A percentile compares a stretch with the other conserved stretches of the same genome.
Conservation (phyloP, 2,797 vertebrate genomes). For the Fratercula arctica region DNA sequence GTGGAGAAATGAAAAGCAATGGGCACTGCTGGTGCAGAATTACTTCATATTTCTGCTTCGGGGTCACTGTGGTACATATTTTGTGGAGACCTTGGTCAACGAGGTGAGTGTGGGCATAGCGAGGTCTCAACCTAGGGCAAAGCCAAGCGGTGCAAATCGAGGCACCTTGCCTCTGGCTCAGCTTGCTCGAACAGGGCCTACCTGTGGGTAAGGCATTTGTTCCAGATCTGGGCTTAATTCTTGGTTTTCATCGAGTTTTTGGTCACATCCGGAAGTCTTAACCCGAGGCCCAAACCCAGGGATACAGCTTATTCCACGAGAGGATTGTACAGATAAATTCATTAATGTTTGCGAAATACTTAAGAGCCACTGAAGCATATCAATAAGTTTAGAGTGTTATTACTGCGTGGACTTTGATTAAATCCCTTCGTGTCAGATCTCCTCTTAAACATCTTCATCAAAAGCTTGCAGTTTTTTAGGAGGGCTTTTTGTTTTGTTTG, state of each 20-base stretch:
- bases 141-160: rapidly evolving
- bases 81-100: background rate
- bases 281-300: background rate
- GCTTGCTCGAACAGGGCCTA: background rate
- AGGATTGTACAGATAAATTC: constrained; percentile 1
- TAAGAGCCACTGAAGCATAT: background rate
- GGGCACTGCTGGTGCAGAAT: background rate
- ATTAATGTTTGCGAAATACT: background rate
- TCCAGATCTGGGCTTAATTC: background rate
- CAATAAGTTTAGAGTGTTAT: constrained; percentile 8
- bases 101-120: background rate
- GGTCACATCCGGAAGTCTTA: background rate
- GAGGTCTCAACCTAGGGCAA: background rate
- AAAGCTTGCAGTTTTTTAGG: background rate
- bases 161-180: background rate
- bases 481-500: background rate
- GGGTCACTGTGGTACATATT: background rate
- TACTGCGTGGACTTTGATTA: background rate
- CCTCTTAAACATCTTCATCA: background rate
- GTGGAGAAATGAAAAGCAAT: background rate
- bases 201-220: background rate
- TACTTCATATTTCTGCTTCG: background rate
- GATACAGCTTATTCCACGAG: background rate
- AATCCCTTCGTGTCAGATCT: background rate
- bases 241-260: background rate